Evolutionary conservation across 2,888 invertebrate species (phyloP).

Genomic region (Thecocarcelia acutangulata): DNA sequence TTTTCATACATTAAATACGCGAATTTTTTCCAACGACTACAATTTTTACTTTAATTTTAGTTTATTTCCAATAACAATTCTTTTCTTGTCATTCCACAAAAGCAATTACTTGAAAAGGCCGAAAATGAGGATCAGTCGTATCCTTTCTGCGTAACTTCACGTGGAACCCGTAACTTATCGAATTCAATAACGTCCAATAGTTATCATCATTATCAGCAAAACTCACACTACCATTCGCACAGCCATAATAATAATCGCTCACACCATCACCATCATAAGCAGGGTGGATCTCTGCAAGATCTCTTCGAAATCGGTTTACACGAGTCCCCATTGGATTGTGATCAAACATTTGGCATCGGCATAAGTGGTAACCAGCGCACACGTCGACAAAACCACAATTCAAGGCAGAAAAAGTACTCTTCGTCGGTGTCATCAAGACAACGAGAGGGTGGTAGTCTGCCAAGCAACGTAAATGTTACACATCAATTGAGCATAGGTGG

Average conservation of each 20-base stretch:
- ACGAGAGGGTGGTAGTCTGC: constrained; percentile 86
- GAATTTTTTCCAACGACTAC: background rate
- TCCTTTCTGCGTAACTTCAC: constrained; percentile 78
- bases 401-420: constrained; percentile 80
- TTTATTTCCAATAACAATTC: background rate
- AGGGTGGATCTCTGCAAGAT: constrained; percentile 85
- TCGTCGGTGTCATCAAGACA: constrained; percentile 82
- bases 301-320: constrained; percentile 82
- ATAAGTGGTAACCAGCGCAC: constrained; percentile 75
- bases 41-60: background rate
- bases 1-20: no score
- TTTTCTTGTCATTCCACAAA: constrained; percentile 11
- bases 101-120: constrained; percentile 89
- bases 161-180: constrained; percentile 76
- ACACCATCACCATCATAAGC: constrained; percentile 77
- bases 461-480: constrained; percentile 83
- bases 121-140: constrained; percentile 84
- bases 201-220: constrained; percentile 71
- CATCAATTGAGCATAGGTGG: constrained; percentile 59
- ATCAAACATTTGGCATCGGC: constrained; percentile 76
- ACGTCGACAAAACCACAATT: constrained; percentile 76
- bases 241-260: constrained; percentile 70
- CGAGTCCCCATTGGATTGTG: constrained; percentile 79
- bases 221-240: constrained; percentile 69
- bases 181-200: constrained; percentile 75